phyloP scores from a whole-genome alignment of 2,888 invertebrate species.

The Leptinotarsa rubiginosa region DNA sequence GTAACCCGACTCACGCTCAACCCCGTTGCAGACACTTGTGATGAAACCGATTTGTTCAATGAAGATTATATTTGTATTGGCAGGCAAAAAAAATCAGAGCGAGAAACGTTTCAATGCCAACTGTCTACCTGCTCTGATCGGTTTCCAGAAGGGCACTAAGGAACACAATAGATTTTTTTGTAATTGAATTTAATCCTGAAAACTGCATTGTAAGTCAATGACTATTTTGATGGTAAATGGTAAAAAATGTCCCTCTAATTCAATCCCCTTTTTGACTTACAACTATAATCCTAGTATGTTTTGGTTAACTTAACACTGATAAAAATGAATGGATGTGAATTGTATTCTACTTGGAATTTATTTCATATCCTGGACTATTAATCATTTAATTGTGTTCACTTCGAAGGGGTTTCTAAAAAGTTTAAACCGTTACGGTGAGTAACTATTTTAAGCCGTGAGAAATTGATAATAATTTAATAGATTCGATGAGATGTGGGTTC shows the following conservation, averaged over 20 bases:
- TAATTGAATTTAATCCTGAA: slow-evolving; percentile 58
- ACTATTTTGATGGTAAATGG: slow-evolving; percentile 60
- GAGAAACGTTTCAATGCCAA: slow-evolving; percentile 48
- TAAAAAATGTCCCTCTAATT: slow-evolving; percentile 57
- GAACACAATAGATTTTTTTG: slow-evolving; percentile 52
- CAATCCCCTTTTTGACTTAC: slow-evolving; percentile 58
- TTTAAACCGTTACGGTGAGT: slow-evolving; percentile 50
- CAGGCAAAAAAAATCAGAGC: slow-evolving; percentile 56
- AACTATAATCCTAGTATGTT: slow-evolving; percentile 63
- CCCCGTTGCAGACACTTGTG: slow-evolving; percentile 62
- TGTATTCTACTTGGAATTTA: slow-evolving; percentile 44
- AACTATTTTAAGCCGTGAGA: slow-evolving; percentile 43
- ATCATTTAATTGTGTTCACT: slow-evolving; percentile 54
- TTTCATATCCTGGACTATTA: slow-evolving; percentile 57
- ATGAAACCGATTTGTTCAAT: slow-evolving; percentile 65
- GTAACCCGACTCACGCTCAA: slow-evolving; percentile 57
- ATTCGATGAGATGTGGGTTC: slow-evolving; percentile 44
- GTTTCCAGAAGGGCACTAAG: slow-evolving; percentile 51
- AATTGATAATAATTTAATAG: slow-evolving; percentile 48
- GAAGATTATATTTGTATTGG: slow-evolving; percentile 63
- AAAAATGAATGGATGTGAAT: slow-evolving; percentile 45
- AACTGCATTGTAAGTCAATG: slow-evolving; percentile 63
- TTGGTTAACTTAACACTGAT: slow-evolving; percentile 60
- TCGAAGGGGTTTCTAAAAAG: slow-evolving; percentile 48
- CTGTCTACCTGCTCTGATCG: slow-evolving; percentile 55